Percentiles rank a stretch among this genome's conserved stretches.
Evolutionary conservation across 2,113 vertebrate genomes (phyloP).

Genomic region (Nerophis lumbriciformis): DNA sequence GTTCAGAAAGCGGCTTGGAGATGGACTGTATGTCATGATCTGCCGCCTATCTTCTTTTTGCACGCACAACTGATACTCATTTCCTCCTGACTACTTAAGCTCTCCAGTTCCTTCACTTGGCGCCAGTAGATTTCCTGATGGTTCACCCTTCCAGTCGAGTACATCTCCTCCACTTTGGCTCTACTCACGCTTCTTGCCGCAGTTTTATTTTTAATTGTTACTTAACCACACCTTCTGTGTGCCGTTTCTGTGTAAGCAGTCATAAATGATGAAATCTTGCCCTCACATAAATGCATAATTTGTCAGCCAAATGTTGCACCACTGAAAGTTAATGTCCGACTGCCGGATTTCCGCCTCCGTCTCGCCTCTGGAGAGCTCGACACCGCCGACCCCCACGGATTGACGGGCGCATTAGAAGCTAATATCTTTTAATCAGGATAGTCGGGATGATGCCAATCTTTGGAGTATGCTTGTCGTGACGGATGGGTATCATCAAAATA

Average conservation of each 20-base stretch:
- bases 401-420: conserved; percentile 55
- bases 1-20: no score
- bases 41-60: no score
- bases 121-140: no score
- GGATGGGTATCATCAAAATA: conserved; percentile 73
- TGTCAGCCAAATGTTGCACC: conserved; percentile 46
- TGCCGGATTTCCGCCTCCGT: conserved; percentile 29
- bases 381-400: conserved; percentile 40
- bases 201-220: no score
- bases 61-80: no score
- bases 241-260: background rate
- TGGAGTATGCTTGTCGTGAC: conserved; percentile 60
- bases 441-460: conserved; percentile 46
- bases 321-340: conserved; percentile 48
- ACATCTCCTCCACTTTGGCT: no score
- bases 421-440: conserved; percentile 64
- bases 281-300: conserved; percentile 49
- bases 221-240: no score
- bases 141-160: no score
- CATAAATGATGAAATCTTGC: conserved; percentile 60
- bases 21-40: no score
- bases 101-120: no score
- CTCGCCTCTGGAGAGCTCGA: conserved; percentile 21
- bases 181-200: no score
- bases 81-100: no score